Base-by-base conservation (phyloP, 2,888 invertebrate species). In the Cosmia trapezina region DNA sequence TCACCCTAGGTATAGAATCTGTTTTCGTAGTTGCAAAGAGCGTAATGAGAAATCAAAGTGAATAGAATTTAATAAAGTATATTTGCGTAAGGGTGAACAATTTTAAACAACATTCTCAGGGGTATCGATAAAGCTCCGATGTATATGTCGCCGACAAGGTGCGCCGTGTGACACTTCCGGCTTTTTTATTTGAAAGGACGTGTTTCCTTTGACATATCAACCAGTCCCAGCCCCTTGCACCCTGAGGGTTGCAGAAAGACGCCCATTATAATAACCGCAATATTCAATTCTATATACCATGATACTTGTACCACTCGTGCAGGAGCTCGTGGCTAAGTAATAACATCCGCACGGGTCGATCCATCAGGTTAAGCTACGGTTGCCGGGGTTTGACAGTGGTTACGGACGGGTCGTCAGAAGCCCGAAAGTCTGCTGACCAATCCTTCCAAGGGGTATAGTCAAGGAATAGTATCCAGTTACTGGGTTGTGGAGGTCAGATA, bases 131-230 rank as follows among this genome's bases (percentile, higher is more conserved):
- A 54, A 70, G 62, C 57, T 66, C 41, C 33, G 14, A 45, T 51
- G 22, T 67, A 53, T 41, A 53, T 41, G 62, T 60, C 53, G 33
- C 43, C 56, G 53, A 64, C 81, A 71, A 76, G 76, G 71, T 68
- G 51, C 51, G 41, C 28, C n/a, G 78, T 64, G 76, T 54, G 64
- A 43, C 59, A 56, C 71, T 61, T 76, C 76, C 76, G 67, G 54
- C 37, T 70, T 75, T 64, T 75, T 72, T 75, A 61, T 53, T 75
- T 66, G 45, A 57, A 72, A 80, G 57, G 61, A 65, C 53, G 28
- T 67, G 59, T 66, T 70, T 67, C 66, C 70, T 66, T 71, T 71
- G 66, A 63, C 67, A 33, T 71, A 57, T 65, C 66, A 66, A 68
- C 43, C 66, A 53, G 33, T 45, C 51, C 9, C 63, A 67, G 60